Base-by-base conservation (phyloP, 2,113 vertebrate species). In the Neopipo cinnamomea region DNA sequence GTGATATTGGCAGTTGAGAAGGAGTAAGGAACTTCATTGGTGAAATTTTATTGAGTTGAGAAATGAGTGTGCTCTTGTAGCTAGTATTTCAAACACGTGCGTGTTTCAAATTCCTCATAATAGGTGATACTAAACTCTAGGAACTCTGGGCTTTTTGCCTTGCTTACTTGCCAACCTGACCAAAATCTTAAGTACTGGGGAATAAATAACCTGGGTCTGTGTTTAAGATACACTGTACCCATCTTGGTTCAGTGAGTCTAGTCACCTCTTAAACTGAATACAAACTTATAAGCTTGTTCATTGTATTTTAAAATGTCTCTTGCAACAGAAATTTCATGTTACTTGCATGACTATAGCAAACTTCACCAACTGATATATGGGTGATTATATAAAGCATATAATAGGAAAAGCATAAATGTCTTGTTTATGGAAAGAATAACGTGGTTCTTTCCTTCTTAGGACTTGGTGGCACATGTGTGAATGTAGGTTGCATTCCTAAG, bases 401-500 rank as follows among this genome's bases (percentile, higher is more conserved):
- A 8, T 66, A 68, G 20, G 24, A 46, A 67, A 71, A 71, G 11
- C 6, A 13, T 62, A 44, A 88, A 79, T 80, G 27, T 53, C 16
- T 21, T 55, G 8, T 88, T 66, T 23, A 10, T 17, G 9, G 22
- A 53, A 24, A 35, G 66, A 84, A 53, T 91, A 72, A 92, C 4
- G 2, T 31, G 27, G 1, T 71, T 76, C 31, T 94, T 93, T 93
- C 50, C 74, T 23, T 70, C 85, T 41, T 94, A 99, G 99, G 99
- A 87, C 98, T 99, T 9, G 99, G 99, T 12, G 99, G 99, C 41
- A 99, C 99, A 0, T 99, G 99, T 85, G 99, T 99, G 47, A 99
- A 99, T 20, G 99, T 99, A 14, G 99, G 99, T 75, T 99, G 99
- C 88, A 98, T 99, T 95, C 99, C 99, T 31, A 99, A 99, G 98